These are phyloP conservation scores for Podotricha telesiphe DNA, from an alignment of 2,888 invertebrate genomes.

Conservation along the genomic window DNA sequence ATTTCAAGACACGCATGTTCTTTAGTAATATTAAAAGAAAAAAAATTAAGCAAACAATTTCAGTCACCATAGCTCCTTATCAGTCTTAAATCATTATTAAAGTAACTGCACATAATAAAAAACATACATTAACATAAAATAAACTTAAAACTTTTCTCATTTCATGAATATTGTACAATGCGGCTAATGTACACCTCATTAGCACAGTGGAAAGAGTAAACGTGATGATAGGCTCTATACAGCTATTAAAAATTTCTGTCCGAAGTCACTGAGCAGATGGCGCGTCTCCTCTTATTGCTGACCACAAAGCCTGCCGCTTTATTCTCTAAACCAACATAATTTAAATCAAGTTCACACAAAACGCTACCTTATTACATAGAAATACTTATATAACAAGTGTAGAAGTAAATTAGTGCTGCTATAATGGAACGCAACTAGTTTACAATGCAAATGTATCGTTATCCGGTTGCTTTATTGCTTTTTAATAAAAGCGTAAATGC, in stretches of 20 bases:
- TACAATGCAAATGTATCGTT: conserved; percentile 60
- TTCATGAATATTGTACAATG: neutral
- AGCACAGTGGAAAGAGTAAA: conserved; percentile 37
- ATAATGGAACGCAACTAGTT: conserved; percentile 74
- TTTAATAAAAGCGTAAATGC: conserved; percentile 36
- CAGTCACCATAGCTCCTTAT: no score
- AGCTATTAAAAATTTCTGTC: conserved; percentile 72
- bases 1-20: no score
- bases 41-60: no score
- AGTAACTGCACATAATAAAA: neutral
- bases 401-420: conserved; percentile 51
- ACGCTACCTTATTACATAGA: conserved; percentile 45
- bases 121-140: neutral
- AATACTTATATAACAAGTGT: conserved; percentile 43
- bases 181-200: conserved; percentile 27
- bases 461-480: conserved; percentile 49
- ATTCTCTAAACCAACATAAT: conserved; percentile 50
- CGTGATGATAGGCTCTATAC: conserved; percentile 68
- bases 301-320: conserved; percentile 72
- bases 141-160: neutral
- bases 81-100: no score
- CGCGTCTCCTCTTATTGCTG: conserved; percentile 78
- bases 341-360: conserved; percentile 34
- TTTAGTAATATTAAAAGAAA: no score
- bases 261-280: conserved; percentile 74